Conservation (phyloP, 2,113 vertebrate genomes). For the Synodontis membranacea region DNA sequence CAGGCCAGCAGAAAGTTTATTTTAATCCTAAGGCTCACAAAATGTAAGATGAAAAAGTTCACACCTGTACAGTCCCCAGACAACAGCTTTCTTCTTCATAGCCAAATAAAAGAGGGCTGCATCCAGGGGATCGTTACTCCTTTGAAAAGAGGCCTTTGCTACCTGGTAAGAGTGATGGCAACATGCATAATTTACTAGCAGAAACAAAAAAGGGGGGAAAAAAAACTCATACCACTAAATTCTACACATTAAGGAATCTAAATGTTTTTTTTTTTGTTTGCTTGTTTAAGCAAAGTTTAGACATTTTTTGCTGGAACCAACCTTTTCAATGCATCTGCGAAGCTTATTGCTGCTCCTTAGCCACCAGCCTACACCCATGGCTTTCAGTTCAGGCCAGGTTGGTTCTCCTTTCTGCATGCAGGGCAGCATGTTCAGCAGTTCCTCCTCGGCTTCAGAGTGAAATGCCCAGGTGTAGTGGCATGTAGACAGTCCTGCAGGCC, state of each 20-base stretch:
- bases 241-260: not conserved
- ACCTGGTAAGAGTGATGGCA: conserved; percentile 75
- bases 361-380: conserved; percentile 98
- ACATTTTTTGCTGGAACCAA: conserved; percentile 48
- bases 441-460: conserved; percentile 96
- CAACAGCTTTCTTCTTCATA: conserved; percentile 95
- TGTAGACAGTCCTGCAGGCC: conserved; percentile 83
- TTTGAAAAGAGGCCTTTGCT: conserved; percentile 91
- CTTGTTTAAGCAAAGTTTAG: not conserved
- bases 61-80: conserved; percentile 97
- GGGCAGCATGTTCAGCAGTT: conserved; percentile 90
- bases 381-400: conserved; percentile 89
- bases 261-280: not conserved
- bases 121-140: conserved; percentile 92
- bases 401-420: conserved; percentile 86
- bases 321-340: conserved; percentile 93
- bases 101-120: conserved; percentile 96
- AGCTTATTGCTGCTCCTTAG: conserved; percentile 87
- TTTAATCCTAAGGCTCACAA: not conserved
- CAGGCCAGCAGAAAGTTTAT: not conserved
- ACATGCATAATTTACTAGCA: not conserved
- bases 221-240: not conserved
- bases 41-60: conserved; percentile 19
- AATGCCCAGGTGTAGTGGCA: conserved; percentile 98
- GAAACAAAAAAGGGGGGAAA: not conserved